Evolutionary conservation across 2,888 invertebrate species (phyloP), one percentile per base, ranked within the genome.

Genomic region (Caenorhabditis plicata): DNA sequence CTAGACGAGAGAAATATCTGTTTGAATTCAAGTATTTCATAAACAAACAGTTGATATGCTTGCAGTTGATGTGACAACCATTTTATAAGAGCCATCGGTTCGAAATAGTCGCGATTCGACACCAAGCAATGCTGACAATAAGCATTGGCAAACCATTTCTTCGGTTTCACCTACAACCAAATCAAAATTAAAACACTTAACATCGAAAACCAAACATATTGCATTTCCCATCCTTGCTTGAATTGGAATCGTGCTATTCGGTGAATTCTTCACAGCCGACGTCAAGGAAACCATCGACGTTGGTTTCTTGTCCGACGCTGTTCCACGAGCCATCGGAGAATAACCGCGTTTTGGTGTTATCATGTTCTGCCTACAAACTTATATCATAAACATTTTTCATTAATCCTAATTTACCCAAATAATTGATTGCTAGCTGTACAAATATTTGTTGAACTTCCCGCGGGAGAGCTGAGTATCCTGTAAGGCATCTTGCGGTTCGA

Each of bases 101-200:
- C 47, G 36, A 20, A 47, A 36, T 3, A 55, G 43, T 13, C 49
- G 50, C 2, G 61, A 44, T 38, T 61, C 61, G 7, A 61, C 55
- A 17, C 61, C 61, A 4, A 53, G 36, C 3, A 54, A 47, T 9
- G 61, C 61, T 0, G 42, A 15, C 8, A 53, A 41, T 13, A 61
- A 39, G 17, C 49, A 54, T 23, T 54, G 45, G 20, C 54, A 54
- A 1, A 61, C 54, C 9, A 25, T 26, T 4, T 29, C 27, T 42
- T 61, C 61, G 0, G 54, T 40, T 17, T 60, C 48, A 17, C 50
- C 60, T 60, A 46, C 11, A 57, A 57, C 40, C n/a, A 7, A 46
- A 33, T 23, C 11, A 32, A 26, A 33, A 33, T 9, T n/a, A 9
- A 32, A 15, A 17, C 17, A 4, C 17, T 29, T 31, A 31, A 29